Evolutionary conservation across 2,113 vertebrate genomes (phyloP), one percentile per base, ranked within the genome.

Genomic region (Ctenomys sociabilis): DNA sequence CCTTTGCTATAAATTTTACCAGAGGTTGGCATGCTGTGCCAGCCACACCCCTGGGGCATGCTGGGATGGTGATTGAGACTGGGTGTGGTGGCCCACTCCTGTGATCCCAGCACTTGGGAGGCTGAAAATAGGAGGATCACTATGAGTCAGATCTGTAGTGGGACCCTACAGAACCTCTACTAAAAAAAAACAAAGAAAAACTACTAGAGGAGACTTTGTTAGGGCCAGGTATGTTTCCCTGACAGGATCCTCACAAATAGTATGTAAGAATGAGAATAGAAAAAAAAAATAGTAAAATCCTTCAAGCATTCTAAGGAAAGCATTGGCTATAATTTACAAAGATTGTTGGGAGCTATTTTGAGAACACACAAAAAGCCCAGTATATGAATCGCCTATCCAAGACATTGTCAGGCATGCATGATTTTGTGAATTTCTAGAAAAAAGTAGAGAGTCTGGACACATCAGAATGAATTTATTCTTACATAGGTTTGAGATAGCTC

Each of bases 261-360:
- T 83, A 80, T 5, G 6, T 21, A 81, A 84, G 9, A 32, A 59
- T 61, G 30, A 1, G 52, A 16, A 6, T 83, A 28, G 77, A 54
- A 73, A 94, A 80, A 91, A 37, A 72, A 93, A 37, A 63, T 72
- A 78, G 85, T 88, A 61, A 78, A 83, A 63, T 63, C 70, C 28
- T 87, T 17, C 52, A 40, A 21, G 3, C 40, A 3, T 87, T 88
- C 80, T 85, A 77, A n/a, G 54, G 28, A 28, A 81, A 95, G 21
- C 3, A 28, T 35, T 85, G 26, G 1, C 4, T 52, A 54, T 14
- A 28, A 3, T 70, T 4, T 28, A 0, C n/a, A 43, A 88, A 54
- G 12, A 72, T 7, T 30, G 5, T 73, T 73, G 12, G 17, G 32
- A 26, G 19, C 24, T 84, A 30, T 30, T 84, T 86, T 13, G 30